A percentile compares a stretch with the other conserved stretches of the same genome.
Conservation (phyloP, 2,888 invertebrate species). For the Amorpha juglandis region DNA sequence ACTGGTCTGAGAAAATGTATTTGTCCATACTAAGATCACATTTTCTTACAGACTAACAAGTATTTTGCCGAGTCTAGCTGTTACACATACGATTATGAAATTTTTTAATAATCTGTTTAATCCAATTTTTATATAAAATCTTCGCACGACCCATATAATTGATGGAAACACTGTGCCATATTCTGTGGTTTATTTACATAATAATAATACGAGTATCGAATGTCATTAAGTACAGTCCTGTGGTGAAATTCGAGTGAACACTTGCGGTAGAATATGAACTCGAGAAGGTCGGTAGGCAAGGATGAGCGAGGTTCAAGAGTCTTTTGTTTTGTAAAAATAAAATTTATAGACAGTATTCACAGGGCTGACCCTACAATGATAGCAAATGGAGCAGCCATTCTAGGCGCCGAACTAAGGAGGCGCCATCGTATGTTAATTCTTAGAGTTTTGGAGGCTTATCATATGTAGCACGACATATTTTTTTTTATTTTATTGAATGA, state of each 20-base stretch:
- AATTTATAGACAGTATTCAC: neutral
- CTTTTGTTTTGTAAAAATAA: slow-evolving; percentile 3
- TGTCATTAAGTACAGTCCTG: slow-evolving; percentile 39
- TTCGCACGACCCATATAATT: neutral
- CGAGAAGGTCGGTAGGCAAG: slow-evolving; percentile 28
- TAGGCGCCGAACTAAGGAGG: too few species aligned
- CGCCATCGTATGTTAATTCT: too few species aligned
- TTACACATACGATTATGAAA: slow-evolving; percentile 37
- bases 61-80: too few species aligned
- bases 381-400: too few species aligned
- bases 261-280: slow-evolving; percentile 35
- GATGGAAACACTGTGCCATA: slow-evolving; percentile 6
- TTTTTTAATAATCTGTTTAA: slow-evolving; percentile 47
- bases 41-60: too few species aligned
- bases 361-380: too few species aligned
- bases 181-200: slow-evolving; percentile 27
- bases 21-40: too few species aligned
- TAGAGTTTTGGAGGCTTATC: too few species aligned
- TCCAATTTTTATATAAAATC: neutral
- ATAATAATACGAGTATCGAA: slow-evolving; percentile 25
- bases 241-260: slow-evolving; percentile 41
- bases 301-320: slow-evolving; percentile 25
- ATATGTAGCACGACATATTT: too few species aligned
- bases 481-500: too few species aligned
- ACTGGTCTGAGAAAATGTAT: too few species aligned